Conservation (phyloP, 2,888 invertebrate species). For the Harpalus rufipes region DNA sequence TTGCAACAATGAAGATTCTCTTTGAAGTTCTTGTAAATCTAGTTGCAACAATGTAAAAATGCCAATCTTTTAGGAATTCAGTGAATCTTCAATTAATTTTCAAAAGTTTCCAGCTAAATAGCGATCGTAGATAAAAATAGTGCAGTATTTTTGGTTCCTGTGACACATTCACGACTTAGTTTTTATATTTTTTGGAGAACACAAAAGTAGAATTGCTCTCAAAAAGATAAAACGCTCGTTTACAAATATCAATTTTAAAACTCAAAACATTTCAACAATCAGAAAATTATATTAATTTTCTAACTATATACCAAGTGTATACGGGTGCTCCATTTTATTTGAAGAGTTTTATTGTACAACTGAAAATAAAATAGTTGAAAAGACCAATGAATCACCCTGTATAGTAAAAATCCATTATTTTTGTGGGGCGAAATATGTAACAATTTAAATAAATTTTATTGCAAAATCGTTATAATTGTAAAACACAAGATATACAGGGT, state of each 20-base stretch:
- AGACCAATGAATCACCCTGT: no score
- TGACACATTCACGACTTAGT: constrained; percentile 67
- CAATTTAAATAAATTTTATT: no score
- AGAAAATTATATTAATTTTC: not conserved
- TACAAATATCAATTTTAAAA: constrained; percentile 30
- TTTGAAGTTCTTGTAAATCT: no score
- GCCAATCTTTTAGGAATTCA: not conserved
- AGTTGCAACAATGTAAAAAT: no score
- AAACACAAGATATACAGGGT: no score
- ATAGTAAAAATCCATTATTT: no score
- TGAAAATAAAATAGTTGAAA: no score
- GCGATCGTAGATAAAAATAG: constrained; percentile 66
- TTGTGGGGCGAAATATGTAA: no score
- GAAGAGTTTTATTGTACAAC: no score
- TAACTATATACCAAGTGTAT: no score
- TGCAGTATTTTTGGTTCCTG: constrained; percentile 65
- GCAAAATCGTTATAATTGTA: not conserved
- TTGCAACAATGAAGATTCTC: no score
- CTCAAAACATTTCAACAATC: constrained; percentile 24
- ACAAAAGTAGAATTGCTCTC: constrained; percentile 52
- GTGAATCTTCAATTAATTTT: constrained; percentile 64
- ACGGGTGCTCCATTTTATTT: no score
- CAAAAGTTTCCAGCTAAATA: constrained; percentile 63
- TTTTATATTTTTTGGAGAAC: constrained; percentile 65
- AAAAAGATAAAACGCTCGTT: constrained; percentile 43